phyloP scores from a whole-genome alignment of 1,140 invertebrate species.

The Temnothorax curvispinosus region DNA sequence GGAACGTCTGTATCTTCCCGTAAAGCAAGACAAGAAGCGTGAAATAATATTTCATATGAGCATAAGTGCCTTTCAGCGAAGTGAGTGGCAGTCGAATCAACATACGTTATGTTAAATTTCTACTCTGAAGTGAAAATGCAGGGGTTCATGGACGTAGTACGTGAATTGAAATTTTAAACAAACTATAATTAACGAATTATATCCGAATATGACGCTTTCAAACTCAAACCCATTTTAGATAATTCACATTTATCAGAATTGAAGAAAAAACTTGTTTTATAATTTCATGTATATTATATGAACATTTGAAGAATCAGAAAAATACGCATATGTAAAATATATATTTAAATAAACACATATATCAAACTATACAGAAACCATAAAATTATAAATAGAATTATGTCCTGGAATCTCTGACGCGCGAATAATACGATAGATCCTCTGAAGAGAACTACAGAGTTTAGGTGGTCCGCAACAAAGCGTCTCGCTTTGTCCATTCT shows the following conservation, averaged over 20 bases:
- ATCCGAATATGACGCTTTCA: background rate
- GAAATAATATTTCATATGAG: conserved; percentile 53
- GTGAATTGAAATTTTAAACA: background rate
- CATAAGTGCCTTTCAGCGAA: conserved; percentile 33
- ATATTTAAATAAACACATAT: background rate
- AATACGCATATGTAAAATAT: background rate
- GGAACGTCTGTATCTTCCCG: conserved; percentile 50
- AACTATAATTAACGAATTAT: background rate
- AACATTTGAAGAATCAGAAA: background rate
- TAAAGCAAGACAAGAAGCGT: conserved; percentile 46
- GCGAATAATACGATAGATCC: background rate
- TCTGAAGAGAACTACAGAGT: background rate
- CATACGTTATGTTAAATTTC: conserved; percentile 23
- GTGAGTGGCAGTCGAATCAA: conserved; percentile 35
- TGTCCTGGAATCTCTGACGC: background rate
- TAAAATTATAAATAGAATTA: background rate
- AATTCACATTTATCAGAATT: background rate
- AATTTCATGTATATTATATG: background rate
- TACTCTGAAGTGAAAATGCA: background rate
- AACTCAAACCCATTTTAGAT: background rate
- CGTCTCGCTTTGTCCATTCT: background rate
- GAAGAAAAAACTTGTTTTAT: background rate
- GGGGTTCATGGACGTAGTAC: background rate
- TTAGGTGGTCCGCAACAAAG: background rate
- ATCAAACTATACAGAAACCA: background rate